Percentiles rank a stretch among this genome's conserved stretches.
These are phyloP conservation scores for Hemibagrus wyckioides DNA, from an alignment of 2,113 vertebrate genomes.

Conservation along the genomic window DNA sequence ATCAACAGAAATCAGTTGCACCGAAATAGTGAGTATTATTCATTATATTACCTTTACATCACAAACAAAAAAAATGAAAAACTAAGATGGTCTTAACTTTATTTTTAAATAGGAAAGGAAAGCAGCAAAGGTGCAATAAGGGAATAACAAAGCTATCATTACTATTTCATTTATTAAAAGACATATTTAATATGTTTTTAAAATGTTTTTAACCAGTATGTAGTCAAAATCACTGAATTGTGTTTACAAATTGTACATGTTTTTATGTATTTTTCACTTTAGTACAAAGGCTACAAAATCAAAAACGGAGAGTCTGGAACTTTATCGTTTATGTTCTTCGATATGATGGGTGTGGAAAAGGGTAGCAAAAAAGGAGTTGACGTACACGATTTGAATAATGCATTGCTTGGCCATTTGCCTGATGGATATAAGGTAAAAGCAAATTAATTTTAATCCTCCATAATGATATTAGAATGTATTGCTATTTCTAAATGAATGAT, in stretches of 20 bases:
- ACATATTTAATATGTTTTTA: too few species aligned
- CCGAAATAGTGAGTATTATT: neutral
- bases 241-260: neutral
- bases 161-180: too few species aligned
- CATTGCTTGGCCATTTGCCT: neutral
- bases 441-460: neutral
- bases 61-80: too few species aligned
- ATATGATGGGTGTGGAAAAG: constrained; percentile 3
- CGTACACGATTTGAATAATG: neutral
- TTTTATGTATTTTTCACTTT: neutral
- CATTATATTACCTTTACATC: neutral
- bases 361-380: neutral
- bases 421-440: neutral
- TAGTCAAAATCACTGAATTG: too few species aligned
- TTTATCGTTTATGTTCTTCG: neutral
- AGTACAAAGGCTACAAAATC: neutral
- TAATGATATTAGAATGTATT: neutral
- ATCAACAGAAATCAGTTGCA: neutral
- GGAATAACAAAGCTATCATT: too few species aligned
- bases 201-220: too few species aligned
- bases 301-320: neutral
- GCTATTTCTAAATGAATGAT: neutral
- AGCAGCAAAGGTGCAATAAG: too few species aligned
- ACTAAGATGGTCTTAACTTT: too few species aligned
- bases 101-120: too few species aligned